These are phyloP conservation scores for Chouioia cunea DNA, from an alignment of 2,888 invertebrate species.

Conservation along the genomic window DNA sequence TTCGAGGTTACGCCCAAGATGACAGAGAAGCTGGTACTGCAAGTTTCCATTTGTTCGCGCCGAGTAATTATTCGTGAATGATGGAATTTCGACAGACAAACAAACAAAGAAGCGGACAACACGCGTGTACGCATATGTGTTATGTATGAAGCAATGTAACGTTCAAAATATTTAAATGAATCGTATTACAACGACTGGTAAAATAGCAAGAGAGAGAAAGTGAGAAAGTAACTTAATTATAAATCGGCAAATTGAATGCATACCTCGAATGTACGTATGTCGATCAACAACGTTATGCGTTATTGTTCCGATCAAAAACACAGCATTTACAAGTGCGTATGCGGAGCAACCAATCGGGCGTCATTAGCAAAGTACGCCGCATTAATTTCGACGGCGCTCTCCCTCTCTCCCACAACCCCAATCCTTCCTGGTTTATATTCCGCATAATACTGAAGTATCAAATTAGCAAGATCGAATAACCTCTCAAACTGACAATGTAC, in stretches of 20 bases:
- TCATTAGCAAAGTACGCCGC: neutral
- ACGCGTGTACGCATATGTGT: too few relatives aligned
- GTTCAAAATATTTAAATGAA: neutral
- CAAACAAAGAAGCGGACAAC: too few relatives aligned
- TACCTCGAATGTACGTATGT: too few relatives aligned
- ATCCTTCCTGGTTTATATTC: conserved; percentile 6
- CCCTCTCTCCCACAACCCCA: neutral
- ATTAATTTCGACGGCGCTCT: conserved; percentile 12
- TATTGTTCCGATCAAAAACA: too few relatives aligned
- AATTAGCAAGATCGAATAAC: conserved; percentile 20
- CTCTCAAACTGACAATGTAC: conserved; percentile 8
- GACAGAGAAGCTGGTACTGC: too few relatives aligned
- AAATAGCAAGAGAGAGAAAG: neutral
- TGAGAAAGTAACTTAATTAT: neutral
- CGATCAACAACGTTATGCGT: too few relatives aligned
- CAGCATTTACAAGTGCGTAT: too few relatives aligned
- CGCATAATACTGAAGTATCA: conserved; percentile 20
- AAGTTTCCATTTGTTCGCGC: too few relatives aligned
- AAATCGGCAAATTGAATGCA: too few relatives aligned
- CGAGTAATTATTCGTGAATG: neutral
- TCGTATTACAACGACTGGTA: neutral
- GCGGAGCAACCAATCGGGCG: too few relatives aligned
- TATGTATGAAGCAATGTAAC: neutral
- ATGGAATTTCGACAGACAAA: neutral
- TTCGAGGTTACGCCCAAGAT: too few relatives aligned